Evolutionary conservation across 2,888 invertebrate genomes (phyloP).

Genomic region (Cataglyphis livida): DNA sequence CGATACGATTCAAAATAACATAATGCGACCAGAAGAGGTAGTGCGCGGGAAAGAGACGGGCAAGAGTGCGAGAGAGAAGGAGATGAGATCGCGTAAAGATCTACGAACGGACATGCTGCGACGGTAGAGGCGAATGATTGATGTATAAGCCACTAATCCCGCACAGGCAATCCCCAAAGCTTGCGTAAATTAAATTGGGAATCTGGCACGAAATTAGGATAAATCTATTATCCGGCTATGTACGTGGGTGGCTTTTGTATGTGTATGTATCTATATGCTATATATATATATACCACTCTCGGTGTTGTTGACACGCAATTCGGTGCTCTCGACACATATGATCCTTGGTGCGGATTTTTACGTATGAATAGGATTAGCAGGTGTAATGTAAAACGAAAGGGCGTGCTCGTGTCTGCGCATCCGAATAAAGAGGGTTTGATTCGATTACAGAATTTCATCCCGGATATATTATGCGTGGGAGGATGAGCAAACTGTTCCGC

Average conservation of each 20-base stretch:
- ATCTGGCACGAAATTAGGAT: conserved; percentile 59
- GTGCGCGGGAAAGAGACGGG: background rate
- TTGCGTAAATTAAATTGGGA: conserved; percentile 67
- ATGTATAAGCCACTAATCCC: conserved; percentile 73
- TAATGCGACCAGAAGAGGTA: background rate
- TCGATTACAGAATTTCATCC: background rate
- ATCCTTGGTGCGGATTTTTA: background rate
- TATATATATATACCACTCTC: background rate
- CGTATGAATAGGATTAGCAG: background rate
- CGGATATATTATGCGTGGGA: background rate
- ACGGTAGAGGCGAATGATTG: conserved; percentile 62
- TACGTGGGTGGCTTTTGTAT: background rate
- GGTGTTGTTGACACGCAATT: background rate
- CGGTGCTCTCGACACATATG: background rate
- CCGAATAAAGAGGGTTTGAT: background rate
- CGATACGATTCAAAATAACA: conserved; percentile 10
- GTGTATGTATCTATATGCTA: background rate
- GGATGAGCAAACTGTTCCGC: background rate
- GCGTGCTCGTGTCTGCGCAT: background rate
- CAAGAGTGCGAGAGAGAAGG: background rate
- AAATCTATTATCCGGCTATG: conserved; percentile 34
- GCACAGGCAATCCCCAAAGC: conserved; percentile 58
- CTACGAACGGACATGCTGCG: conserved; percentile 55
- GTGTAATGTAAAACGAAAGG: background rate
- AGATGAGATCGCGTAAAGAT: conserved; percentile 40